A percentile compares a stretch with the other conserved stretches of the same genome.
phyloP scores from a whole-genome alignment of 2,797 vertebrate genomes.

The Enteromius afrohamiltoni region DNA sequence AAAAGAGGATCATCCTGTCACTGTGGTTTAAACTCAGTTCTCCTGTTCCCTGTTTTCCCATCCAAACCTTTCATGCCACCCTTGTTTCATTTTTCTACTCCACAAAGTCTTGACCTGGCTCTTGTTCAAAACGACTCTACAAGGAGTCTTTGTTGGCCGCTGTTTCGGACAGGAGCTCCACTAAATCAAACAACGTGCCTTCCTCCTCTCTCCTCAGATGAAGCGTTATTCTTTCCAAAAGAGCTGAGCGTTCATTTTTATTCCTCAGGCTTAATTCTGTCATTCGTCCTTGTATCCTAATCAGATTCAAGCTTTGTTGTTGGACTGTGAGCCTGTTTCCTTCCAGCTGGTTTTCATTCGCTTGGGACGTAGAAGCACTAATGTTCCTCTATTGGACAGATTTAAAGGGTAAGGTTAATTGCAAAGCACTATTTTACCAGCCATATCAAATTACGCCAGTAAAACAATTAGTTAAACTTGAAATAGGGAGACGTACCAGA shows the following conservation, averaged over 20 bases:
- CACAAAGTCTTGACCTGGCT: constrained; percentile 62
- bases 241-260: constrained; percentile 65
- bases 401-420: constrained; percentile 69
- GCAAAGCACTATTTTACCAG: constrained; percentile 65
- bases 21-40: not conserved
- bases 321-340: constrained; percentile 61
- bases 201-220: constrained; percentile 50
- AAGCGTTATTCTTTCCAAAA: constrained; percentile 59
- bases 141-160: constrained; percentile 62
- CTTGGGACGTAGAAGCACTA: constrained; percentile 57
- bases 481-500: constrained; percentile 42
- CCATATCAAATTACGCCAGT: constrained; percentile 66
- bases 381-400: constrained; percentile 67
- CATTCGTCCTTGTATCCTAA: constrained; percentile 66
- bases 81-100: constrained; percentile 57
- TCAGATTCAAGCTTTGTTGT: constrained; percentile 63
- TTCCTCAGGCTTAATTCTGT: constrained; percentile 62
- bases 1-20: constrained; percentile 15
- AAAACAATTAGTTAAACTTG: constrained; percentile 60
- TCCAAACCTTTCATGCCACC: constrained; percentile 36
- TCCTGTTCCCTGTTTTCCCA: not conserved
- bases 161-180: constrained; percentile 56
- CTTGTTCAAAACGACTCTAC: constrained; percentile 61
- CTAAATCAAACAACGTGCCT: constrained; percentile 63
- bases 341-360: constrained; percentile 77